Evolutionary conservation across 92 coral and sea anemone genomes (phyloP), one percentile per base, ranked within the genome.

Genomic region (Epizoanthus rinbou): DNA sequence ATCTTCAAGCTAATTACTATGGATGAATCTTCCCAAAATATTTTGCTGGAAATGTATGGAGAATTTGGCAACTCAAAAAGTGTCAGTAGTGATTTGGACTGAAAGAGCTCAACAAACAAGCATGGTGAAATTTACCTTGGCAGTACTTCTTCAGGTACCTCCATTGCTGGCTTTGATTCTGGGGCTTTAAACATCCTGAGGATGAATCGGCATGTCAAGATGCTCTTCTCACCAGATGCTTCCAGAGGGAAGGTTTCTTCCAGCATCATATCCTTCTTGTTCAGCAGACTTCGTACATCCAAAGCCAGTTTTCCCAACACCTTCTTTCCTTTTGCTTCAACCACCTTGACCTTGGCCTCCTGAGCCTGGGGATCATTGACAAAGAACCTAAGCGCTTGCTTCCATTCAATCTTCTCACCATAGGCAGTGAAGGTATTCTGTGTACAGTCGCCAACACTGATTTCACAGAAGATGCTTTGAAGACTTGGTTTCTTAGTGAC

Each of bases 321-420:
- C 23, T 88, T 88, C 50, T 88, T 91, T 18, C 98, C 98, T 66
- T 95, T 95, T 43, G 96, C 90, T 76, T 95, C 98, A 19, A 95
- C 87, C 74, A 94, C 93, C 66, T 91, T 91, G 53, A 95, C 80
- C 82, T 90, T 89, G 1, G 87, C 95, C 50, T 88, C 95, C 41
- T 91, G 91, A 21, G 85, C 91, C 50, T 81, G 76, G 22, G 91
- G 98, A 62, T 95, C 93, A 62, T 85, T 83, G 65, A 95, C 89
- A 19, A 95, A 86, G 81, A 95, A 95, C 22, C 96, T 91, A 72
- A 95, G 86, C 45, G 96, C 96, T 24, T 95, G 98, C 28, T 93
- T 95, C 98, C 98, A 95, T 67, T 91, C 98, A 33, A 74, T 69
- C n/a, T 89, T 90, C 76, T 95, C 95, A 18, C 92, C 96, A 41